Base-by-base conservation (phyloP, 2,113 vertebrate genomes). In the Pseudorasbora parva region DNA sequence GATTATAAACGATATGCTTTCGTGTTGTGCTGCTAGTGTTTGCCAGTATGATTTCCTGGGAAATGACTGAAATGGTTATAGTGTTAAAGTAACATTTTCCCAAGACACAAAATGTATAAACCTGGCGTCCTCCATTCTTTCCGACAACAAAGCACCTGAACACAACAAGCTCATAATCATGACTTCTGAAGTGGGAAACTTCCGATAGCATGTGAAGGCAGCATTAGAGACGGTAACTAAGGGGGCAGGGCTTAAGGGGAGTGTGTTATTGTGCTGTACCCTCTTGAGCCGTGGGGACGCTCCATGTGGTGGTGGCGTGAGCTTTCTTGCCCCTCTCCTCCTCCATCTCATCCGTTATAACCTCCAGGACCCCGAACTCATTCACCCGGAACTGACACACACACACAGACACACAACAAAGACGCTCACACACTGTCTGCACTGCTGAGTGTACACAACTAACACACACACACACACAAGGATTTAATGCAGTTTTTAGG, bases 281-380 rank as follows among this genome's bases (percentile, higher is more conserved):
- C 92, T 96, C 95, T 82, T 96, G 95, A 47, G 94, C 95, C 57
- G 94, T 96, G 45, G 96, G 96, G 25, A 96, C 95, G 92, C 94
- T 94, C 96, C 96, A 96, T 0, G 96, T 96, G 71, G 95, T 96
- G 37, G 95, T 96, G 73, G 96, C 96, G 1, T 95, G 96, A 43
- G 96, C 96, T 78, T 96, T 96, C 85, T 94, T 96, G 76, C 96
- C 94, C 84, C 89, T 94, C 87, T 96, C 96, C 89, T 95, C 95
- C 62, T 96, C 89, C 11, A 79, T 82, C 41, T 88, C 87, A 15
- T 90, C 89, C 2, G 88, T 90, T 74, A 91, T 86, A 62, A 90
- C 88, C 91, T 92, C 91, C 88, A 92, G 79, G 21, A 86, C 90
- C 51, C 88, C 89, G 25, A 91, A 92, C 75, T 92, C 91, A 71